phyloP scores from a whole-genome alignment of 2,797 vertebrate species.

The Busarellus nigricollis region DNA sequence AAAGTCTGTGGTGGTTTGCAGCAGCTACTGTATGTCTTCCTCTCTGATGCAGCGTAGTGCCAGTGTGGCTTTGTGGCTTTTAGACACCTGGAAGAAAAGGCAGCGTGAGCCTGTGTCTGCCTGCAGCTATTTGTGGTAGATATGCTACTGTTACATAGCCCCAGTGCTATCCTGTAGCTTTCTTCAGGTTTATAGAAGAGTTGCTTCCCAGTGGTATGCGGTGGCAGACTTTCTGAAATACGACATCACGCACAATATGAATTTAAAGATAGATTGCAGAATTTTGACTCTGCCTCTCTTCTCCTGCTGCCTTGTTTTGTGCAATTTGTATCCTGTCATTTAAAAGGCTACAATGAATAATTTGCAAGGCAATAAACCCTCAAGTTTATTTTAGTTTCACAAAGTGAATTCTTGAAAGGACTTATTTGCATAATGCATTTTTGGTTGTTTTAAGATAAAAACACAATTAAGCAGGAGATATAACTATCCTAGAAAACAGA shows the following conservation, averaged over 20 bases:
- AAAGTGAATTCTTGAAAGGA: constrained; percentile 40
- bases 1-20: neutral
- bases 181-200: neutral
- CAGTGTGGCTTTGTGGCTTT: neutral
- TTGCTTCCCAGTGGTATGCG: neutral
- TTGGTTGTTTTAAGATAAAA: constrained; percentile 65
- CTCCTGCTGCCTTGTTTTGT: neutral
- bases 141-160: neutral
- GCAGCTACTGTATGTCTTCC: neutral
- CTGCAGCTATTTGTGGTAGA: fast-evolving
- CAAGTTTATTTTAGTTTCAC: constrained; percentile 47
- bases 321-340: neutral
- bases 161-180: fast-evolving
- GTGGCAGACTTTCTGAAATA: neutral
- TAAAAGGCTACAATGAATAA: constrained; percentile 6
- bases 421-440: constrained; percentile 42
- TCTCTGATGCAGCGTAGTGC: too few relatives aligned
- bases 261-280: neutral
- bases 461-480: neutral
- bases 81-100: neutral
- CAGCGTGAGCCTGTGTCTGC: neutral
- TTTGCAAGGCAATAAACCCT: constrained; percentile 6
- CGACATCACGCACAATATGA: neutral
- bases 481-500: neutral
- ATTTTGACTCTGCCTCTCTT: neutral